Evolutionary conservation across 2,797 vertebrate species (phyloP).

Genomic region (Nyctibius grandis): DNA sequence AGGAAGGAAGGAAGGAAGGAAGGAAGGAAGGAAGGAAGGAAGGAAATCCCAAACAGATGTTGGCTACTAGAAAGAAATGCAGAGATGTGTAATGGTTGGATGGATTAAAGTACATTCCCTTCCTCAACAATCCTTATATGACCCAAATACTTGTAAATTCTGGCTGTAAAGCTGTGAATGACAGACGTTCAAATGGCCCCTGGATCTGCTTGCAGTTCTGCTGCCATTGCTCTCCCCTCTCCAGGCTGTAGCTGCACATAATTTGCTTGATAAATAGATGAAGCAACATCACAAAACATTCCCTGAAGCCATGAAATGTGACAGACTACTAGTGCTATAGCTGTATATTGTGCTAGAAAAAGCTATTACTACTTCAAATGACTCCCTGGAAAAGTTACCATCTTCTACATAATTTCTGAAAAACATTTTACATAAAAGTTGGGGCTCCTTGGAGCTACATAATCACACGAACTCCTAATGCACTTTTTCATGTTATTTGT

Average conservation of each 20-base stretch:
- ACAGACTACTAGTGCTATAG: neutral
- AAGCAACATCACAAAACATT: slow-evolving; percentile 14
- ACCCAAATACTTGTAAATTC: slow-evolving; percentile 21
- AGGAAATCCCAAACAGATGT: neutral
- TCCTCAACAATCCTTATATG: neutral
- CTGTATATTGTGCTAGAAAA: neutral
- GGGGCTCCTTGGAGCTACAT: neutral
- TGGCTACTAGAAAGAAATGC: neutral
- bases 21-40: neutral
- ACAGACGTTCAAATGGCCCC: neutral
- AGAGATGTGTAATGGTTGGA: neutral
- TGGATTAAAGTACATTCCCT: neutral
- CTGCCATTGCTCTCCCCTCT: neutral
- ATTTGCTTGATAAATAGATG: slow-evolving; percentile 23
- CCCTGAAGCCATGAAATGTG: neutral
- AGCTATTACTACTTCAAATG: neutral
- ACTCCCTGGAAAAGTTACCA: neutral
- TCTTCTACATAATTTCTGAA: neutral
- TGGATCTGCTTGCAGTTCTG: neutral
- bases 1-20: neutral
- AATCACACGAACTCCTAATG: neutral
- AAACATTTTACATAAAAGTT: neutral
- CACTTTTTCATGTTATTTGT: neutral
- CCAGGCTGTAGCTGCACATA: neutral
- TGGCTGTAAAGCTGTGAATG: slow-evolving; percentile 1